Evolutionary conservation across 2,113 vertebrate species (phyloP).

Genomic region (Piprites chloris): DNA sequence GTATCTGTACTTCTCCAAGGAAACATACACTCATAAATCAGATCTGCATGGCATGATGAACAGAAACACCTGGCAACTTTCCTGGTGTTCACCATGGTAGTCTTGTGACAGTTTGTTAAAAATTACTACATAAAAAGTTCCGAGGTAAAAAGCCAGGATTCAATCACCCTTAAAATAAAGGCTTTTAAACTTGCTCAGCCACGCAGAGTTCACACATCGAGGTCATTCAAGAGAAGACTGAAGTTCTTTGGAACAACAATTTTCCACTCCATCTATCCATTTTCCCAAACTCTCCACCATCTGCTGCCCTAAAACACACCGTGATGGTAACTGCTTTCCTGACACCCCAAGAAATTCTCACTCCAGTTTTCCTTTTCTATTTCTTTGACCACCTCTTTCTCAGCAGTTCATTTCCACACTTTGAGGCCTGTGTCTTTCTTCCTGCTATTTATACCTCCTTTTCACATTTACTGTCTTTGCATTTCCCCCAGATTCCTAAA

Average conservation of each 20-base stretch:
- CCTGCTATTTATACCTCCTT: not conserved
- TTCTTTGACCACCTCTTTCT: not conserved
- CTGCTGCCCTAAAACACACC: not conserved
- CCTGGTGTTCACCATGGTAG: not conserved
- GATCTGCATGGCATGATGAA: not conserved
- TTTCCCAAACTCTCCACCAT: not conserved
- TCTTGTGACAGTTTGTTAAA: not conserved
- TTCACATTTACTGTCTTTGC: not conserved
- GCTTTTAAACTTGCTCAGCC: not conserved
- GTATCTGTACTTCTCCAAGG: not conserved
- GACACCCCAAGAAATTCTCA: not conserved
- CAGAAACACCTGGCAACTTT: not conserved
- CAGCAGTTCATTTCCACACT: not conserved
- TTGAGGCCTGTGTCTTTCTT: not conserved
- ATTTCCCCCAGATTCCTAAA: not conserved
- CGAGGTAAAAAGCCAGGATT: not conserved
- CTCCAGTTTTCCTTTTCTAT: not conserved
- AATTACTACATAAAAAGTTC: not conserved
- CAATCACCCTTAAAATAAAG: not conserved
- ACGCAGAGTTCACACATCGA: not conserved
- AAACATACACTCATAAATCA: not conserved
- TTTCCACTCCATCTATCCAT: not conserved
- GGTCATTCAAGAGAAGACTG: not conserved
- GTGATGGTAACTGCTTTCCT: not conserved
- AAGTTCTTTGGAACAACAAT: not conserved